Conservation (phyloP, 2,888 invertebrate genomes). For the Pharmacophagus antenor region DNA sequence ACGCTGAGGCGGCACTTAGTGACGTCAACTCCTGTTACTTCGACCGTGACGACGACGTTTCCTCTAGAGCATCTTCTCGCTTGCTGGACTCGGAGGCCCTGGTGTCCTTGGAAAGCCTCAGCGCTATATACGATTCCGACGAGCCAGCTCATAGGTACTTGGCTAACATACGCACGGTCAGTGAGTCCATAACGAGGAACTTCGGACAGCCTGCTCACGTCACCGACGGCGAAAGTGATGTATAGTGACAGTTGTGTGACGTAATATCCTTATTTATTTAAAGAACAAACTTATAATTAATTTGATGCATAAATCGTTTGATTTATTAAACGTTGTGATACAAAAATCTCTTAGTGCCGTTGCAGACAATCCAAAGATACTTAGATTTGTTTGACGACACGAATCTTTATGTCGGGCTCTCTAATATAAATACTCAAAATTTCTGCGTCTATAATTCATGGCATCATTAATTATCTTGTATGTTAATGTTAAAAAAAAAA, state of each 20-base stretch:
- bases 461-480: background rate
- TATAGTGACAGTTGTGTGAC: constrained; percentile 55
- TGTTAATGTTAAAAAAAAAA: background rate
- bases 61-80: constrained; percentile 90
- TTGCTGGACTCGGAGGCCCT: constrained; percentile 89
- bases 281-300: background rate
- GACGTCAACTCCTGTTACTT: constrained; percentile 92
- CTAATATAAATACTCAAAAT: constrained; percentile 67
- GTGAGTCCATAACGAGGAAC: constrained; percentile 87
- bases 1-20: constrained; percentile 92
- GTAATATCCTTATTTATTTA: background rate
- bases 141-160: constrained; percentile 84
- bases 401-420: constrained; percentile 55
- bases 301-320: background rate
- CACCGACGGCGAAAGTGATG: constrained; percentile 85
- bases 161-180: constrained; percentile 87
- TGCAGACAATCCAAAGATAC: constrained; percentile 50
- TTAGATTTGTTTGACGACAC: constrained; percentile 33
- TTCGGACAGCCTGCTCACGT: constrained; percentile 86
- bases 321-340: constrained; percentile 20
- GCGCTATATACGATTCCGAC: constrained; percentile 90
- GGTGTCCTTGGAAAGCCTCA: constrained; percentile 88
- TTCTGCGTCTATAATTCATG: constrained; percentile 25
- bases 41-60: constrained; percentile 87
- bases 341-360: constrained; percentile 33